Conservation (phyloP, 92 coral and sea anemone genomes). For the Zoanthus gigantus region DNA sequence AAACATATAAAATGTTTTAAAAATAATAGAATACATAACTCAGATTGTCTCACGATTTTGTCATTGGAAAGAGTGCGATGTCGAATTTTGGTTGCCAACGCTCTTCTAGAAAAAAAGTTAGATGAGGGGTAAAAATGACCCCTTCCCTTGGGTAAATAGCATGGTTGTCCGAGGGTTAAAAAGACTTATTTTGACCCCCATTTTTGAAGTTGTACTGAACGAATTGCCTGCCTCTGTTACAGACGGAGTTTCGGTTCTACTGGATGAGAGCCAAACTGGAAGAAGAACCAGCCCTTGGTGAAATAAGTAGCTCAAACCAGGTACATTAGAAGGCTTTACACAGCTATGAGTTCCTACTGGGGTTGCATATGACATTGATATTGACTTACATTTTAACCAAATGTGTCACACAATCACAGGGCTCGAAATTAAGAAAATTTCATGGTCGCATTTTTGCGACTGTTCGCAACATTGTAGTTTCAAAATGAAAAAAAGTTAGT, state of each 20-base stretch:
- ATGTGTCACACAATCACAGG: background rate
- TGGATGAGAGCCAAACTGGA: slow-evolving; percentile 91
- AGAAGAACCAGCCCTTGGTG: slow-evolving; percentile 73
- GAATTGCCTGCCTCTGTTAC: background rate
- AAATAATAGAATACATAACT: too few species aligned
- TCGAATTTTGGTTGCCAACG: too few species aligned
- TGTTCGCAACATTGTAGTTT: background rate
- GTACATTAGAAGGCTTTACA: slow-evolving; percentile 48
- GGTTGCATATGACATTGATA: background rate
- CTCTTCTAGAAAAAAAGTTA: too few species aligned
- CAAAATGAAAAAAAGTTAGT: too few species aligned
- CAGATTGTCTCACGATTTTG: too few species aligned
- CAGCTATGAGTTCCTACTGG: background rate
- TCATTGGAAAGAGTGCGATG: too few species aligned
- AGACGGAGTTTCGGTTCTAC: slow-evolving; percentile 97
- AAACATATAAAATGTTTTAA: too few species aligned
- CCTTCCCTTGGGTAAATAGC: too few species aligned
- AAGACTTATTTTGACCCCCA: too few species aligned
- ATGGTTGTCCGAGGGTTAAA: too few species aligned
- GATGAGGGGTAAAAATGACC: too few species aligned
- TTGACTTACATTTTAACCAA: too few species aligned
- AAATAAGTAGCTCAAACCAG: slow-evolving; percentile 72
- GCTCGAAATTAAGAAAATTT: background rate
- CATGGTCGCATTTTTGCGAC: background rate
- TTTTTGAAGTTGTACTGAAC: background rate